phyloP scores from a whole-genome alignment of 2,888 invertebrate genomes.

The Eupelmus urozonus region DNA sequence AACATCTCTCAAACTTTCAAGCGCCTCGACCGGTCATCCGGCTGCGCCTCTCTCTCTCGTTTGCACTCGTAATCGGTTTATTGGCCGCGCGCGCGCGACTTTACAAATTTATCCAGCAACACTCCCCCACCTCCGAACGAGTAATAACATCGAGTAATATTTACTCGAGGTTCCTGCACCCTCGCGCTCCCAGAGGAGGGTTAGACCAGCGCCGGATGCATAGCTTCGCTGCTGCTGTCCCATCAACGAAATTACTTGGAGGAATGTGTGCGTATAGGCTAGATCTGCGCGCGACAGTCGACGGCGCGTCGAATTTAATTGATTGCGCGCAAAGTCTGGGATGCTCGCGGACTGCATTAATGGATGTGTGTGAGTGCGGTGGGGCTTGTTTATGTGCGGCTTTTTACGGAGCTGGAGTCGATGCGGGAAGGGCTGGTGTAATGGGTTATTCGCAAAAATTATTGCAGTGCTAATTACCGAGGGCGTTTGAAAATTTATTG shows the following conservation, averaged over 20 bases:
- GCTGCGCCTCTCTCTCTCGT: neutral
- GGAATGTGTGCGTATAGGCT: slow-evolving; percentile 34
- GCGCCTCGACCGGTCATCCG: neutral
- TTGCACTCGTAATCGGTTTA: slow-evolving; percentile 34
- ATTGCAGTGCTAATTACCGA: no score
- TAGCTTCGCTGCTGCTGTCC: neutral
- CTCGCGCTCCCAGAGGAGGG: neutral
- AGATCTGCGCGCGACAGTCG: neutral
- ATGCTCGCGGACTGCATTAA: no score
- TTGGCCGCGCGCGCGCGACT: slow-evolving; percentile 15
- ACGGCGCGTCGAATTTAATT: slow-evolving; percentile 44
- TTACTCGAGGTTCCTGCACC: slow-evolving; percentile 6
- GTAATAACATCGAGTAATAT: slow-evolving; percentile 45
- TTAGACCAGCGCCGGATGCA: neutral
- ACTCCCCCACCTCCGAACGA: slow-evolving; percentile 14
- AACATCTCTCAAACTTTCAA: slow-evolving; percentile 2
- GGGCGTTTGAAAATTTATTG: no score
- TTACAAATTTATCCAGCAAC: slow-evolving; percentile 41
- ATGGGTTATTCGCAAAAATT: no score
- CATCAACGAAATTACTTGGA: slow-evolving; percentile 50
- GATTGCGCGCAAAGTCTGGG: slow-evolving; percentile 19
- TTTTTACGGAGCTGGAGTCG: no score
- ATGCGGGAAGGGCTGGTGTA: no score
- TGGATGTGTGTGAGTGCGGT: no score
- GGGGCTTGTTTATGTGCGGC: no score